Conservation (phyloP, 2,113 vertebrate genomes). For the human (Homo sapiens) region DNA sequence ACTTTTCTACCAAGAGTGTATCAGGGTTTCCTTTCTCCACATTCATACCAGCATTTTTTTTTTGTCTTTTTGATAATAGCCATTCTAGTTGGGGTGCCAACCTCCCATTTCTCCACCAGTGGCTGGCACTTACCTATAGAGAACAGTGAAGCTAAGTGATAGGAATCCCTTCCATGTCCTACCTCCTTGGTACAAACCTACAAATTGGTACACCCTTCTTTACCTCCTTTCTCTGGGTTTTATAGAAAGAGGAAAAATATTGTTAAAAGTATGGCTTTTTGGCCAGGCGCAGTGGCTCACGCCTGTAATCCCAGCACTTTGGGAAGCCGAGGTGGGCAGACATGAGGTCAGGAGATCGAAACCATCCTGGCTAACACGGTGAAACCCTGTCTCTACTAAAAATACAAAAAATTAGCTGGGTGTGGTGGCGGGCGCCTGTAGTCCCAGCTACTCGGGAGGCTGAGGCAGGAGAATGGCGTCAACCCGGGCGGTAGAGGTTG, state of each 20-base stretch:
- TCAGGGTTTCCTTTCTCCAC: neutral
- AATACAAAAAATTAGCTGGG: too few relatives aligned
- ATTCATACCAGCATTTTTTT: neutral
- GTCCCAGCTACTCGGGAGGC: too few relatives aligned
- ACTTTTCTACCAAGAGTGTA: neutral
- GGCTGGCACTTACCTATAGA: neutral
- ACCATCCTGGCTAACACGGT: too few relatives aligned
- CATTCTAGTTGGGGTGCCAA: neutral
- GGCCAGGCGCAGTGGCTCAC: neutral
- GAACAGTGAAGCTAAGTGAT: neutral
- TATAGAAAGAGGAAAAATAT: neutral
- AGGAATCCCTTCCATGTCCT: neutral
- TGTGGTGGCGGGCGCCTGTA: too few relatives aligned
- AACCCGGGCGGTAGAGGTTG: too few relatives aligned
- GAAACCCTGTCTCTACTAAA: too few relatives aligned
- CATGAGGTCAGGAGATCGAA: too few relatives aligned
- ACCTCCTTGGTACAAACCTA: neutral
- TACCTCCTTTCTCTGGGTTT: neutral
- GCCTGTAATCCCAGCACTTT: too few relatives aligned
- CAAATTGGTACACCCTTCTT: neutral
- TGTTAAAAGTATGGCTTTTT: slow-evolving; percentile 11
- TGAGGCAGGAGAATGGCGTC: too few relatives aligned
- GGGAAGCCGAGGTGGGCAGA: too few relatives aligned
- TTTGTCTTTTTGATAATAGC: neutral
- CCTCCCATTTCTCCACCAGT: neutral